phyloP scores from a whole-genome alignment of 2,797 vertebrate species.

The Pagetopsis macropterus region DNA sequence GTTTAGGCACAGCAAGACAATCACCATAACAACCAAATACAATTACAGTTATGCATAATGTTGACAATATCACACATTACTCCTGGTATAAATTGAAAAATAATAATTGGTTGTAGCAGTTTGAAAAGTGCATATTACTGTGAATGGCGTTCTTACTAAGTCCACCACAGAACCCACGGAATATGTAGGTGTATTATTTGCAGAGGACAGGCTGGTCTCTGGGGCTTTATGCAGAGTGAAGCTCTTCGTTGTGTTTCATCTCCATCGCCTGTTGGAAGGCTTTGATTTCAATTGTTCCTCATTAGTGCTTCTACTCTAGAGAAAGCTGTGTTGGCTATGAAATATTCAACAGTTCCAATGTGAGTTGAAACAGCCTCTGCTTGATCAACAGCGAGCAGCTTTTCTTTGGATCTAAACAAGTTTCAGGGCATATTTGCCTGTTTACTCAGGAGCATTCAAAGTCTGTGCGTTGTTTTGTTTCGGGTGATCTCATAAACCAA shows the following conservation, averaged over 20 bases:
- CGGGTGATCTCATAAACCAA: conserved; percentile 27
- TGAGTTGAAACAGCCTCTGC: conserved; percentile 36
- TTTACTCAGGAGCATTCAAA: conserved; percentile 39
- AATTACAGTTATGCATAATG: not conserved
- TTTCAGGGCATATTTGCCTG: conserved; percentile 40
- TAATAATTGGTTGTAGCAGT: not conserved
- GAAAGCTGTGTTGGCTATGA: conserved; percentile 58
- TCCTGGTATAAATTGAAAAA: not conserved
- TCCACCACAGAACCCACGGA: not conserved
- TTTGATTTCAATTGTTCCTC: conserved; percentile 73
- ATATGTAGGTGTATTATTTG: not conserved
- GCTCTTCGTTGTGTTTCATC: conserved; percentile 33
- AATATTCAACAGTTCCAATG: conserved; percentile 68
- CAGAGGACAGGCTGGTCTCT: conserved; percentile 14
- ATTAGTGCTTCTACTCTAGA: conserved; percentile 57
- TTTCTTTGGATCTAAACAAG: conserved; percentile 52
- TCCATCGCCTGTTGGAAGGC: conserved; percentile 37
- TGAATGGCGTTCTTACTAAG: too few species aligned
- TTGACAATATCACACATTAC: not conserved
- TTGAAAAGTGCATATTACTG: not conserved
- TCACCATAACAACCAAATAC: not conserved
- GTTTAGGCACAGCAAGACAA: not conserved
- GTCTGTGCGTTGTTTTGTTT: conserved; percentile 45
- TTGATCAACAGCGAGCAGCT: conserved; percentile 38
- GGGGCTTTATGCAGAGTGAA: conserved; percentile 35